These are phyloP conservation scores for Mycteria americana DNA, from an alignment of 2,797 vertebrate species.

Conservation along the genomic window DNA sequence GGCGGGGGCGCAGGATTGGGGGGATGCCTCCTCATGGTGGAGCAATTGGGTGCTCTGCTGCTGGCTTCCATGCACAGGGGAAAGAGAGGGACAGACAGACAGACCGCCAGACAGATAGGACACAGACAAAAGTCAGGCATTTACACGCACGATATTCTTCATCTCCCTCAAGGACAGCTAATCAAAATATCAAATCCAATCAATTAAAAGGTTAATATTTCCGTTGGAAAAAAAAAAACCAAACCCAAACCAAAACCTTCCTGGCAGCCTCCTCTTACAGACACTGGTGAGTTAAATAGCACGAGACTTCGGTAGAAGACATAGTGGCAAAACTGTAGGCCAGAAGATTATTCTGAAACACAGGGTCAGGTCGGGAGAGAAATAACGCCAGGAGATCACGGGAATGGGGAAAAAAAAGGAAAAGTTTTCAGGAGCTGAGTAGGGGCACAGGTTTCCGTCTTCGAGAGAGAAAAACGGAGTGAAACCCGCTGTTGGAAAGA, in stretches of 20 bases:
- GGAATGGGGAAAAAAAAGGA: background rate
- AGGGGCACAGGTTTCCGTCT: background rate
- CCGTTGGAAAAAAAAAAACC: too few species aligned
- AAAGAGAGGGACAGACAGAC: background rate
- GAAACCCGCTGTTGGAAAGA: background rate
- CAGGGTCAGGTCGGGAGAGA: background rate
- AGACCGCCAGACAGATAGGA: background rate
- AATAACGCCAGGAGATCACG: background rate
- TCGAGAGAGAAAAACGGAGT: background rate
- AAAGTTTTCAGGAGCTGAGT: background rate
- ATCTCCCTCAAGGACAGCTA: background rate
- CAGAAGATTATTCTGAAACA: background rate
- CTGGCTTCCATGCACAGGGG: background rate
- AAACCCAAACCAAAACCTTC: too few species aligned
- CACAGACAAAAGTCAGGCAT: background rate
- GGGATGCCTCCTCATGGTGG: background rate
- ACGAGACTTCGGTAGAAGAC: background rate
- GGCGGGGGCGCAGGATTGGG: background rate
- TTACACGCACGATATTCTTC: background rate
- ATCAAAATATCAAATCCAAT: background rate
- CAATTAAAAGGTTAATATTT: background rate
- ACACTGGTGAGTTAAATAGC: background rate
- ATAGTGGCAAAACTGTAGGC: background rate
- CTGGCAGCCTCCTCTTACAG: background rate
- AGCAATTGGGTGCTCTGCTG: background rate